phyloP scores from a whole-genome alignment of 2,113 vertebrate species.

The human (Homo sapiens) region GRCh38 chr11:115555501-115556000 shows the following conservation, averaged over 20 bases:
- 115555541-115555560: not conserved
- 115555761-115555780: slow-evolving; percentile 38
- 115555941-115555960: slow-evolving; percentile 78
- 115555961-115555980: slow-evolving; percentile 74
- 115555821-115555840: slow-evolving; percentile 66
- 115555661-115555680: not conserved
- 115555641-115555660: slow-evolving; percentile 27
- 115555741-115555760: slow-evolving; percentile 71
- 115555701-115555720: not conserved
- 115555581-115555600: not conserved
- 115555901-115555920: slow-evolving; percentile 78
- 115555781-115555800: slow-evolving; percentile 60
- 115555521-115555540: not conserved
- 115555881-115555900: slow-evolving; percentile 77
- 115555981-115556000: slow-evolving; percentile 66
- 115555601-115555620: slow-evolving; percentile 10
- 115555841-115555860: slow-evolving; percentile 42
- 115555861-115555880: slow-evolving; percentile 66
- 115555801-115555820: slow-evolving; percentile 71
- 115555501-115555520: not conserved
- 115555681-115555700: not conserved
- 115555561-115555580: not conserved
- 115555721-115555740: not conserved
- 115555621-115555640: not conserved
- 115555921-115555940: slow-evolving; percentile 71